Percentiles rank a stretch among this genome's conserved stretches.
Conservation (phyloP, 2,797 vertebrate genomes). For the Protonibea diacanthus region DNA sequence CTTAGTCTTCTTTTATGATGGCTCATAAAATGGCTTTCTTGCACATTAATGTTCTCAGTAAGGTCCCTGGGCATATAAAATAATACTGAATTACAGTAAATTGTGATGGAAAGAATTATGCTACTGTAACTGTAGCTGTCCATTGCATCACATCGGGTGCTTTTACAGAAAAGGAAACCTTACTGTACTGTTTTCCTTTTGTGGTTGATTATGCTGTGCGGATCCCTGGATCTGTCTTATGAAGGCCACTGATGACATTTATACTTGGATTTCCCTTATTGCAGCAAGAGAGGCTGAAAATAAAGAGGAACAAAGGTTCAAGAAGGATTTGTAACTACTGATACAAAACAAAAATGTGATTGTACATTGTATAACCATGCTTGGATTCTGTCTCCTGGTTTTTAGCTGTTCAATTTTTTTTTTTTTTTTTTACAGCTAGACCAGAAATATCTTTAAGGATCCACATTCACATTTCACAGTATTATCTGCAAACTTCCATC, state of each 20-base stretch:
- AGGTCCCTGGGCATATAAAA: background rate
- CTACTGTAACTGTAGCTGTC: background rate
- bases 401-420: background rate
- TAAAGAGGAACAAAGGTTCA: background rate
- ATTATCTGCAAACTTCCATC: constrained; percentile 17
- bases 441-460: constrained; percentile 19
- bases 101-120: background rate
- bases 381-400: background rate
- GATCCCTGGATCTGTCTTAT: background rate
- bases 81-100: background rate
- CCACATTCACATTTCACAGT: constrained; percentile 17
- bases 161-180: background rate
- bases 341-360: background rate
- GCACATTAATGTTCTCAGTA: background rate
- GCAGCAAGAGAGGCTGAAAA: background rate
- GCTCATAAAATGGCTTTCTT: background rate
- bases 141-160: background rate
- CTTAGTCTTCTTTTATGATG: background rate
- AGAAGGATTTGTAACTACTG: background rate
- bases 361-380: background rate
- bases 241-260: background rate
- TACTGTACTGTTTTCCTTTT: no score
- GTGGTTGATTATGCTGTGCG: background rate
- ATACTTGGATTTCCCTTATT: background rate
- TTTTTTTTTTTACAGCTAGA: background rate